Base-by-base conservation (phyloP, 2,797 vertebrate genomes). In the Basileuterus tristriatus region DNA sequence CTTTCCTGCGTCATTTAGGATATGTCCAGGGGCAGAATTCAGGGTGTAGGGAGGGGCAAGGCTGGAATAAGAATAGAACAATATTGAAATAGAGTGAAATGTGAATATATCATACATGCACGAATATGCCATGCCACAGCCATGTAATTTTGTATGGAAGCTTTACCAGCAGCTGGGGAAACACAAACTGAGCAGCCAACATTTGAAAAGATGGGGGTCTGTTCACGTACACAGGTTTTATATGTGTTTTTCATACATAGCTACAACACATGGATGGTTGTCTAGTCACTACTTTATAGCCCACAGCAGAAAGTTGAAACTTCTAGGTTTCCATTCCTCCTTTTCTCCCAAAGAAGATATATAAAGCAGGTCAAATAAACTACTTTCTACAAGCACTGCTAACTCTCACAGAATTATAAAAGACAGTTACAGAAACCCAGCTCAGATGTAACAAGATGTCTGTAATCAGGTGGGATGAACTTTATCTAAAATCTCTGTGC, bases 401-500 rank as follows among this genome's bases (percentile, higher is more conserved):
- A 44, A 23, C 15, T 60, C 47, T 78, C 30, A 26, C 29, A 41
- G 67, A 90, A 47, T 47, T 76, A 32, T 14, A 76, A 39, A 72
- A 50, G 39, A 16, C 6, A 13, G 14, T 9, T 36, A 20, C 23
- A 46, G 43, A 43, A 83, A 19, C 26, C 39, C 29, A 52, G 32
- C 47, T 82, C 29, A 67, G 50, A 72, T n/a, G 23, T 43, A 72
- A 59, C 22, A 79, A 92, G 36, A 52, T 47, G 27, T 37, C 60
- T 93, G 18, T 32, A 84, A 67, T 82, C 78, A 52, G 21, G 23
- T 77, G 71, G 60, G 47, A 79, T 39, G 17, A 87, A 67, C 59
- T 47, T 87, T 63, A 37, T 32, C 26, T 87, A 49, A 84, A 76
- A 82, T 72, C 8, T 3, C 26, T 27, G 11, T 26, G 65, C 67